Evolutionary conservation across 2,888 invertebrate genomes (phyloP).

Genomic region (Bellardia bayeri): DNA sequence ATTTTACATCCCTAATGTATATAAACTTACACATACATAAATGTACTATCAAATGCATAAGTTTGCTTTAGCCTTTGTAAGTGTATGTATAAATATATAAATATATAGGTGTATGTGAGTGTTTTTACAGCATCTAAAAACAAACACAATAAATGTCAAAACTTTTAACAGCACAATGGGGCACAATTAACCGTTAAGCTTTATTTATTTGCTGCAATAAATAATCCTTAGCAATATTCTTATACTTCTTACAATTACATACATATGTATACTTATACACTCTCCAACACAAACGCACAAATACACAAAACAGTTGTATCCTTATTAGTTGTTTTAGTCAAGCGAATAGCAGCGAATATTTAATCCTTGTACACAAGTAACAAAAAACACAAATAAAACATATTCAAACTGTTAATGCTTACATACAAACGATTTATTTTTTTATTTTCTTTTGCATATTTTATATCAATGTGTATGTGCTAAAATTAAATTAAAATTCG

Average conservation of each 20-base stretch:
- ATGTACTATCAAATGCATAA: not conserved
- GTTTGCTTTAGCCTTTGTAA: not conserved
- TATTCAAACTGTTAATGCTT: constrained; percentile 18
- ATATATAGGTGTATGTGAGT: not conserved
- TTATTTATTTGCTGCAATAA: constrained; percentile 79
- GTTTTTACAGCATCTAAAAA: constrained; percentile 52
- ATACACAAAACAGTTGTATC: not conserved
- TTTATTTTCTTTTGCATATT: not conserved
- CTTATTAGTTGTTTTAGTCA: not conserved
- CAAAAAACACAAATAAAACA: constrained; percentile 9
- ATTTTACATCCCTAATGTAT: not conserved
- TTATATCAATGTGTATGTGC: not conserved
- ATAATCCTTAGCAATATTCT: constrained; percentile 77
- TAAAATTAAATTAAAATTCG: not conserved
- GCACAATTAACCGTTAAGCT: constrained; percentile 78
- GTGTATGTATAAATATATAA: not conserved
- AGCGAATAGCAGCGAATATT: not conserved
- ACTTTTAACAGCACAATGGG: constrained; percentile 74
- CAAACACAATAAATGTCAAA: constrained; percentile 73
- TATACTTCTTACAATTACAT: constrained; percentile 28
- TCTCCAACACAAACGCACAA: not conserved
- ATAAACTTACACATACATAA: not conserved
- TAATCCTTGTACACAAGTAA: constrained; percentile 22
- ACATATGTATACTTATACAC: not conserved
- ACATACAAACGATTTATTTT: not conserved